Percentiles rank a stretch among this genome's conserved stretches.
These are phyloP conservation scores for Astur gentilis DNA, from an alignment of 2,113 vertebrate genomes.

Conservation along the genomic window DNA sequence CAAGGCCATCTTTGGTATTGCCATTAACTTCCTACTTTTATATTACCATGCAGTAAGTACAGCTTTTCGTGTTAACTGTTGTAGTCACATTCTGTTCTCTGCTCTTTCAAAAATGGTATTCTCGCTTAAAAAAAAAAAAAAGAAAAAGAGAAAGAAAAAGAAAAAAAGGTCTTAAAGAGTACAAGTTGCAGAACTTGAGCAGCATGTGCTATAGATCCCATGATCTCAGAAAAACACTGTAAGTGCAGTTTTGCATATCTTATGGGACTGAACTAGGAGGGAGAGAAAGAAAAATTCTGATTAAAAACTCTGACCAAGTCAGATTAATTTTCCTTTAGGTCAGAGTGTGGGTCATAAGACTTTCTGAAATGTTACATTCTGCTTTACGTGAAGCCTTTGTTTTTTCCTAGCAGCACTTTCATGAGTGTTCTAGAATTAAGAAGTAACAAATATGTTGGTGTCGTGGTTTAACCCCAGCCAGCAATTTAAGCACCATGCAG, in stretches of 20 bases:
- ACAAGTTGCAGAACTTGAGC: not conserved
- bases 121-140: not conserved
- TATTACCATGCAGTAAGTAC: not conserved
- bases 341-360: not conserved
- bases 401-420: not conserved
- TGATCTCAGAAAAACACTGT: not conserved
- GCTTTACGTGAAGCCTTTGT: not conserved
- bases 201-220: rapidly evolving
- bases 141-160: not conserved
- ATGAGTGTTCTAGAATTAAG: not conserved
- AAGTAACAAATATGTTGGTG: not conserved
- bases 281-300: not conserved
- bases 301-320: not conserved
- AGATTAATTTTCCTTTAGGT: not conserved
- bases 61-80: not conserved
- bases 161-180: not conserved
- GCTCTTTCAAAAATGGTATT: not conserved
- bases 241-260: not conserved
- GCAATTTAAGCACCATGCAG: too few species aligned
- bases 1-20: not conserved
- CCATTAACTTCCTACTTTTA: not conserved
- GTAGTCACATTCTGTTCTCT: not conserved
- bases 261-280: not conserved
- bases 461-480: too few species aligned
- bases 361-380: not conserved